These are phyloP conservation scores for Stegodyphus mimosarum DNA, from an alignment of 1,140 invertebrate species.

Conservation along the genomic window DNA sequence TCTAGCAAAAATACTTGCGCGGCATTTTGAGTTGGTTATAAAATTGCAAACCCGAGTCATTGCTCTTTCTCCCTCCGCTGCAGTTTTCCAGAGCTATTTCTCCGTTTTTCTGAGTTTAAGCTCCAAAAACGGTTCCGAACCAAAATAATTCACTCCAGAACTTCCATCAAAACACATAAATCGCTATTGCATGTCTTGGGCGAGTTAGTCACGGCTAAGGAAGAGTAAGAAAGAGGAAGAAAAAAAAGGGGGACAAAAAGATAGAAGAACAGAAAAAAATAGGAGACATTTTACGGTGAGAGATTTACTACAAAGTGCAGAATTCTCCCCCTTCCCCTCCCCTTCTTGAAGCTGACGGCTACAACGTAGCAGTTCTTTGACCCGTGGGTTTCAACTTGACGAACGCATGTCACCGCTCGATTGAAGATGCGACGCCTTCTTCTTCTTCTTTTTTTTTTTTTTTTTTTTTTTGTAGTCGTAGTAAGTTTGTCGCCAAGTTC, in stretches of 20 bases:
- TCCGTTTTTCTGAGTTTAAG: background rate
- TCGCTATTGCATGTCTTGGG: conserved; percentile 51
- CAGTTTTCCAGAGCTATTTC: background rate
- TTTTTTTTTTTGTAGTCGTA: background rate
- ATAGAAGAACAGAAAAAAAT: conserved; percentile 2
- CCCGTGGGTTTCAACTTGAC: conserved; percentile 30
- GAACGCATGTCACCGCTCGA: conserved; percentile 42
- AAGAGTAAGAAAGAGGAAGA: background rate
- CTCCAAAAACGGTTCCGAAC: background rate
- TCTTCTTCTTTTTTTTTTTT: background rate
- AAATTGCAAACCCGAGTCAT: too few relatives aligned
- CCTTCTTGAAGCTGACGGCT: background rate
- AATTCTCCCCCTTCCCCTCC: background rate
- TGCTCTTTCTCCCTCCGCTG: too few relatives aligned
- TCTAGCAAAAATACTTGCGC: too few relatives aligned
- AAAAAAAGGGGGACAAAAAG: background rate
- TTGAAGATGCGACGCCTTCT: conserved; percentile 33
- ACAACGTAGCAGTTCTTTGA: conserved; percentile 56
- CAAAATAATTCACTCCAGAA: conserved; percentile 37
- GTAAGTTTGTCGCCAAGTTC: background rate
- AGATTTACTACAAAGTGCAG: conserved; percentile 58
- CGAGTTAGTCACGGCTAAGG: conserved; percentile 43
- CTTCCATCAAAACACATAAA: conserved; percentile 48
- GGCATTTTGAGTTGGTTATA: too few relatives aligned
- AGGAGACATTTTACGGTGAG: conserved; percentile 49